These are phyloP conservation scores for Hypomecis punctinalis DNA, from an alignment of 2,888 invertebrate species.

Conservation along the genomic window DNA sequence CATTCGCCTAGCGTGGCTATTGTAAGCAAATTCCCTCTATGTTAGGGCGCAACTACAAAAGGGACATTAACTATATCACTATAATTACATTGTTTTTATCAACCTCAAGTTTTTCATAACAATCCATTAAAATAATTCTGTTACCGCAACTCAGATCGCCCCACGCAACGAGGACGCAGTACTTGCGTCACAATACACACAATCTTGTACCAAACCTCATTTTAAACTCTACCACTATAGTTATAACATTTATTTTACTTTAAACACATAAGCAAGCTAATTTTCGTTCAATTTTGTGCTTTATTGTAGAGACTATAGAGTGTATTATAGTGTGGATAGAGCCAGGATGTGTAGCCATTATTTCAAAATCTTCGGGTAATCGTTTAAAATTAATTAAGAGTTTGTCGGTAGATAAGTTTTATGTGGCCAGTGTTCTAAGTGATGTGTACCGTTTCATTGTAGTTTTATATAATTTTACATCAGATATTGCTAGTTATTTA, in stretches of 20 bases:
- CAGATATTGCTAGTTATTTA: too few relatives aligned
- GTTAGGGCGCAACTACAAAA: too few relatives aligned
- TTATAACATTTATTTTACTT: constrained; percentile 15
- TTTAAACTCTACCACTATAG: constrained; percentile 21
- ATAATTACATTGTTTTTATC: constrained; percentile 1
- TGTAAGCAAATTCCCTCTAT: too few relatives aligned
- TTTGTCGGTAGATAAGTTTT: constrained; percentile 19
- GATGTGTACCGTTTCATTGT: not conserved
- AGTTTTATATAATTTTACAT: not conserved
- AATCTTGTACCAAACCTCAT: constrained; percentile 27
- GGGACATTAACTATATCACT: too few relatives aligned
- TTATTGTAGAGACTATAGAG: not conserved
- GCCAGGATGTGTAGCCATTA: constrained; percentile 36
- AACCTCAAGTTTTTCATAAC: constrained; percentile 22
- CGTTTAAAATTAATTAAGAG: constrained; percentile 33
- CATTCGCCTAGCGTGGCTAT: too few relatives aligned
- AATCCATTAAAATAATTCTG: constrained; percentile 31
- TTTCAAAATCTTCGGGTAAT: constrained; percentile 36
- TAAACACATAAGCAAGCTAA: not conserved
- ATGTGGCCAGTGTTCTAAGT: constrained; percentile 8
- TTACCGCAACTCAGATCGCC: constrained; percentile 40
- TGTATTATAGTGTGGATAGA: not conserved
- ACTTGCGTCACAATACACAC: constrained; percentile 44
- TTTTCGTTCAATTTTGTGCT: constrained; percentile 2
- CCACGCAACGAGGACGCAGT: constrained; percentile 55